Base-by-base conservation (phyloP, 2,888 invertebrate species). In the Strigamia maritima region DNA sequence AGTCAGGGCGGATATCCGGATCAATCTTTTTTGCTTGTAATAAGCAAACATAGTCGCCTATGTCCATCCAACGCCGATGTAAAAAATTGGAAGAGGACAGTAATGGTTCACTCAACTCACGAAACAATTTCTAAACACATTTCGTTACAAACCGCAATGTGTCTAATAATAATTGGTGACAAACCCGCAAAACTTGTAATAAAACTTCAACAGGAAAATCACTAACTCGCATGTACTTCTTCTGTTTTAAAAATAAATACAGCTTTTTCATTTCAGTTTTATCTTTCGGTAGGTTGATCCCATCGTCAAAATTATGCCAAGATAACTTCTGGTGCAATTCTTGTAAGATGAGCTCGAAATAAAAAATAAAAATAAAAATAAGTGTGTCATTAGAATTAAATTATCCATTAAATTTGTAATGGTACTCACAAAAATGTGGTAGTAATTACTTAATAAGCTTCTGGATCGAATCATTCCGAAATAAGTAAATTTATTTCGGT, bases 281-380 rank as follows among this genome's bases (percentile, higher is more conserved):
- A 28, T 70, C 70, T 28, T 70, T 28, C 26, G 70, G 70, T 28
- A 70, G 70, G 24, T 28, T 70, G 14, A 70, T 26, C 16, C 70
- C 70, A 28, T 26, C 28, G 6, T 26, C 28, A 12, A 26, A 70
- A 70, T 70, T 70, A 12, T 28, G 26, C 70, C 26, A 70, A 14
- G 70, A 28, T 26, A 70, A 70, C n/a, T 70, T 70, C 28, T 70
- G 70, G 14, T 70, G 70, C 26, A 70, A n/a, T 70, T 70, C 70
- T 14, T 70, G 70, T 3, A 70, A 28, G 7, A 70, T 70, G 26
- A 70, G 26, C 70, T 70, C 6, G 10, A n/a, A 44, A 22, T n/a
- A 60, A 19, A 60, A 60, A 60, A 0, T 10, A 24, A 24, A 65
- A n/a, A 65, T 65, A 8, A 24, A 65, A 65, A n/a, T n/a, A n/a